Percentiles rank a stretch among this genome's conserved stretches.
These are phyloP conservation scores for Holothuria scabra DNA, from an alignment of 53 echinoderm and acorn worm species.

Conservation along the genomic window DNA sequence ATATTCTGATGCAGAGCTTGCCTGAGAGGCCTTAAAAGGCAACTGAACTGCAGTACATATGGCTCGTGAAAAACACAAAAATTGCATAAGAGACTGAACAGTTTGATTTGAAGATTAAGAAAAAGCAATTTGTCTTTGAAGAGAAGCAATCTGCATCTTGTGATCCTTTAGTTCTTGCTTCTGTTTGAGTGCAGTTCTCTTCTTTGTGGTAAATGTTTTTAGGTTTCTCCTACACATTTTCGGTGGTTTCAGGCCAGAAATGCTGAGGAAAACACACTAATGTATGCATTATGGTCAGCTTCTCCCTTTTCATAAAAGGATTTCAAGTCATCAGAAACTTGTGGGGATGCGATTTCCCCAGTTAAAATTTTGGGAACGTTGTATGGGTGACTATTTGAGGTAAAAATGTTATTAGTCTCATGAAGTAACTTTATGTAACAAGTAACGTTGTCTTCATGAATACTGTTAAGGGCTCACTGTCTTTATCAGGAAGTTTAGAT, in stretches of 20 bases:
- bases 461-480: background rate
- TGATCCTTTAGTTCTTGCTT: conserved; percentile 16
- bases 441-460: conserved; percentile 11
- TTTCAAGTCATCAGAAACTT: no score
- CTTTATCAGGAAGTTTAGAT: background rate
- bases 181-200: no score
- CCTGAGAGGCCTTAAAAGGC: no score
- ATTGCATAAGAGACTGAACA: no score
- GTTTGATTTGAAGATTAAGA: conserved; percentile 20
- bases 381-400: no score
- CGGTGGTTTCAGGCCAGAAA: background rate
- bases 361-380: conserved; percentile 20
- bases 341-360: conserved; percentile 13
- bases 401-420: background rate
- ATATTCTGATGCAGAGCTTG: background rate
- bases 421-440: background rate
- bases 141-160: conserved; percentile 8
- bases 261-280: conserved; percentile 11
- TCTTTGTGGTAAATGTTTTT: background rate
- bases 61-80: no score
- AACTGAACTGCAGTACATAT: no score
- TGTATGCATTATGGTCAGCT: conserved; percentile 25
- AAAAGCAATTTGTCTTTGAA: background rate
- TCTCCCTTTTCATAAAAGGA: no score
- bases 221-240: background rate